phyloP scores from a whole-genome alignment of 2,797 vertebrate species.

The Enoplosus armatus region DNA sequence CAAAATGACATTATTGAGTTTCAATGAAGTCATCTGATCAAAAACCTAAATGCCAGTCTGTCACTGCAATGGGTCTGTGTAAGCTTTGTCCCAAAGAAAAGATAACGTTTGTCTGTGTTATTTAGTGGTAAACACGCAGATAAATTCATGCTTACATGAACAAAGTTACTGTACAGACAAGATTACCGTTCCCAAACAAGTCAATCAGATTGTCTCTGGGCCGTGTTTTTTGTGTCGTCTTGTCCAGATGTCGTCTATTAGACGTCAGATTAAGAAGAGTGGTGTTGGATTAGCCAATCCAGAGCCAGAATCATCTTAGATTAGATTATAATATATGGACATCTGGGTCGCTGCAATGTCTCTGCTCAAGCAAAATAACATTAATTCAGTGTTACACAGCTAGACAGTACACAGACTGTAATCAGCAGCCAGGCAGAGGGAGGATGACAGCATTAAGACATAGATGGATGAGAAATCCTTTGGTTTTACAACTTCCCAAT shows the following conservation, averaged over 20 bases:
- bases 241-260: slow-evolving; percentile 80
- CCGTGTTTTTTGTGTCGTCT: slow-evolving; percentile 47
- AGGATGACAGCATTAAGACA: slow-evolving; percentile 67
- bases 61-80: background rate
- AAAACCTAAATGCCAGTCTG: slow-evolving; percentile 2
- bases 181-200: slow-evolving; percentile 73
- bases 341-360: slow-evolving; percentile 77
- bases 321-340: slow-evolving; percentile 83
- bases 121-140: slow-evolving; percentile 51
- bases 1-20: slow-evolving; percentile 9
- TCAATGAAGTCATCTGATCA: slow-evolving; percentile 23
- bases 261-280: slow-evolving; percentile 77
- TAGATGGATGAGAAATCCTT: slow-evolving; percentile 67
- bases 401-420: slow-evolving; percentile 77
- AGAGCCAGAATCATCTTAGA: slow-evolving; percentile 76
- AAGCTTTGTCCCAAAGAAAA: slow-evolving; percentile 42
- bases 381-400: slow-evolving; percentile 77
- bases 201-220: slow-evolving; percentile 70
- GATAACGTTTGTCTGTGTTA: slow-evolving; percentile 28
- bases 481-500: slow-evolving; percentile 70
- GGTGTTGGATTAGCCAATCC: slow-evolving; percentile 83
- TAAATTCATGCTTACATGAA: slow-evolving; percentile 52
- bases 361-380: slow-evolving; percentile 77
- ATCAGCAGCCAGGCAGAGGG: slow-evolving; percentile 72
- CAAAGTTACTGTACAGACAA: slow-evolving; percentile 67